Conservation (phyloP, 2,888 invertebrate species). For the Mythimna loreyi region DNA sequence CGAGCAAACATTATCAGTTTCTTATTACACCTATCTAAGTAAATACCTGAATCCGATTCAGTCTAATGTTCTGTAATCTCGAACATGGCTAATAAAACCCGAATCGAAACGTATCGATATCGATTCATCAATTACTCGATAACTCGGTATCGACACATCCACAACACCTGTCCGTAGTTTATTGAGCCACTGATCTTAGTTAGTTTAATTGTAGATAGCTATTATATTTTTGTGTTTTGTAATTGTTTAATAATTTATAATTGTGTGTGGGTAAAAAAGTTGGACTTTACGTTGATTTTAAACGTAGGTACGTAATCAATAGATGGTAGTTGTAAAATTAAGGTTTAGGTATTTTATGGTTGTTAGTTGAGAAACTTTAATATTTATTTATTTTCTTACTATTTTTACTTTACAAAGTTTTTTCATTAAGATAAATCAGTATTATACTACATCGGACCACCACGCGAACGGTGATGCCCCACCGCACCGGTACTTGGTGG, state of each 20-base stretch:
- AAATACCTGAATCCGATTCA: conserved; percentile 57
- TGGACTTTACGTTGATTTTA: conserved; percentile 20
- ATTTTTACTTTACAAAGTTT: not conserved
- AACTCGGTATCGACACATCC: conserved; percentile 75
- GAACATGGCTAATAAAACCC: conserved; percentile 67
- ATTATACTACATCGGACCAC: too few relatives aligned
- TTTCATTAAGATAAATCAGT: not conserved
- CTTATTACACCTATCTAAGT: conserved; percentile 44
- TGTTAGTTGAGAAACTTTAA: not conserved
- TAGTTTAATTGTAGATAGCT: conserved; percentile 59
- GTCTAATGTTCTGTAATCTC: conserved; percentile 64
- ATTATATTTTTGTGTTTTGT: conserved; percentile 55
- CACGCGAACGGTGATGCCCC: too few relatives aligned
- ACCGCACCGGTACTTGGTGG: too few relatives aligned
- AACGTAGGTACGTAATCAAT: not conserved
- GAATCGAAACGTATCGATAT: conserved; percentile 70
- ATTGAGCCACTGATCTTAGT: conserved; percentile 53
- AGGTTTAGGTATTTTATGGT: not conserved
- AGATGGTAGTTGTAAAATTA: conserved; percentile 3
- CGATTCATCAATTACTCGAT: conserved; percentile 75
- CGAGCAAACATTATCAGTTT: conserved; percentile 40
- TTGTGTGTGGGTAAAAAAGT: conserved; percentile 16
- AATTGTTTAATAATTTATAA: conserved; percentile 59
- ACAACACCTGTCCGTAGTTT: conserved; percentile 72
- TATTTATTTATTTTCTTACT: not conserved